Evolutionary conservation across 2,797 vertebrate genomes (phyloP).

Genomic region (Dendrocincla fuliginosa): DNA sequence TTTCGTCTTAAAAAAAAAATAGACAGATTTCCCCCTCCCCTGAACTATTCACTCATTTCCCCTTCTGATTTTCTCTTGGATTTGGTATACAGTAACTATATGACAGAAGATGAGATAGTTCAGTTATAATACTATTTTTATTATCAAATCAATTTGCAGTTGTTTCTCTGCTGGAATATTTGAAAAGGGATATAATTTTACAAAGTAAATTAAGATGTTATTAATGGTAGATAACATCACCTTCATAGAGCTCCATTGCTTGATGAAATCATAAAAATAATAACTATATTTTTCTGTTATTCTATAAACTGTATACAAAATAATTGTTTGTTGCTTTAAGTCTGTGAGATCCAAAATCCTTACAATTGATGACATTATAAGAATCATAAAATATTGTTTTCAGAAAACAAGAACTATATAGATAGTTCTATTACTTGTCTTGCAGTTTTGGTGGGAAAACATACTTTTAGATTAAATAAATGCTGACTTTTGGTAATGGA

Average conservation of each 20-base stretch:
- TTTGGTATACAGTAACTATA: neutral
- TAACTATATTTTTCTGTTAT: neutral
- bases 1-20: neutral
- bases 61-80: neutral
- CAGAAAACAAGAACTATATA: neutral
- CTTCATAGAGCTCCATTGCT: neutral
- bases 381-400: neutral
- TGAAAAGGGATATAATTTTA: neutral
- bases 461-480: neutral
- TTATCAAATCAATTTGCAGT: neutral
- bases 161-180: neutral
- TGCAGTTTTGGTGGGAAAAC: neutral
- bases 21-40: neutral
- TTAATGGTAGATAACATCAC: neutral
- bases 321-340: neutral
- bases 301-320: neutral
- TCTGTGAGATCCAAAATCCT: neutral
- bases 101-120: neutral
- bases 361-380: neutral
- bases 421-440: neutral
- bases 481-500: neutral
- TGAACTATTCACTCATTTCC: neutral
- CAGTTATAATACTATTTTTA: neutral
- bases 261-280: neutral
- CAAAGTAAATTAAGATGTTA: neutral